Conservation (phyloP, 1,140 invertebrate species). For the Geopemphigus sp. region DNA sequence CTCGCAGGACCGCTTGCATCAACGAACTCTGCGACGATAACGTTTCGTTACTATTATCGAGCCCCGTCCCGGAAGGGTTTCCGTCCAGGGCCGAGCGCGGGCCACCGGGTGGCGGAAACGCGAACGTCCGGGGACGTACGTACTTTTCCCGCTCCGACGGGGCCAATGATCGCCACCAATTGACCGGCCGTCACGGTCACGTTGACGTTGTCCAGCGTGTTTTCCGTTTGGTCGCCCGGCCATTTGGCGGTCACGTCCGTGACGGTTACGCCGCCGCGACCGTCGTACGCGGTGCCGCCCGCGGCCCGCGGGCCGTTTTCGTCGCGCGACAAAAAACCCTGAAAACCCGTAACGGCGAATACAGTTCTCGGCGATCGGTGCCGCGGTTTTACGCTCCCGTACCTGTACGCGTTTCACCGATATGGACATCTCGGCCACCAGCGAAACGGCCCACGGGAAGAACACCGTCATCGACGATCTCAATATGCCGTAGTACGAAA, state of each 20-base stretch:
- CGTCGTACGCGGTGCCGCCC: not conserved
- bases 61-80: no score
- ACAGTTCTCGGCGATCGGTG: no score
- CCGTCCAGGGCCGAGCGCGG: no score
- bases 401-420: slow-evolving; percentile 65
- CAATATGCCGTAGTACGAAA: slow-evolving; percentile 70
- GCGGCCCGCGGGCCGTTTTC: no score
- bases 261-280: slow-evolving; percentile 55
- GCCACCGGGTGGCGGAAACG: no score
- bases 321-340: slow-evolving; percentile 67
- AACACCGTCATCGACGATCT: slow-evolving; percentile 73
- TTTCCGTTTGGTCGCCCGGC: slow-evolving; percentile 59
- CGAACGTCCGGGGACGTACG: no score
- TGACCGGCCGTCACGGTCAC: slow-evolving; percentile 66
- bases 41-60: not conserved
- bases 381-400: no score
- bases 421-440: slow-evolving; percentile 63
- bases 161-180: slow-evolving; percentile 74
- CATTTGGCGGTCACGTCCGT: slow-evolving; percentile 65
- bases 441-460: slow-evolving; percentile 66
- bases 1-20: slow-evolving; percentile 75
- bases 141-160: slow-evolving; percentile 81
- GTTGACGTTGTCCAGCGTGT: slow-evolving; percentile 65
- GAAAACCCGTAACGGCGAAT: no score
- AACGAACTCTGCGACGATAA: slow-evolving; percentile 60